phyloP scores from a whole-genome alignment of 2,888 invertebrate species.

The Eumacrocentrus americanus region DNA sequence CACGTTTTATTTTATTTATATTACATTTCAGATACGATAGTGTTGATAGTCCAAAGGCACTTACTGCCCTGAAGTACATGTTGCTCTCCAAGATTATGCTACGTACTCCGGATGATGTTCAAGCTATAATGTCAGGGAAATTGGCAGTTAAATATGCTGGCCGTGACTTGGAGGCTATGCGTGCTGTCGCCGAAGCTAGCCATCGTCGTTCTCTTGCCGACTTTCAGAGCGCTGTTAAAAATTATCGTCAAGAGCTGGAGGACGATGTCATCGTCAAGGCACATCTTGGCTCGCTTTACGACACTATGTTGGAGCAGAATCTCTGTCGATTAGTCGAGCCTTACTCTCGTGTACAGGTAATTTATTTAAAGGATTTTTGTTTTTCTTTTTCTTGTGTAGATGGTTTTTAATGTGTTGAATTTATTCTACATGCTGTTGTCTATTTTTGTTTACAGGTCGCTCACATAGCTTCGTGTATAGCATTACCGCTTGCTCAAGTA shows the following conservation, averaged over 20 bases:
- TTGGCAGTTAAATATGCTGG: constrained; percentile 96
- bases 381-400: neutral
- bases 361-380: constrained; percentile 19
- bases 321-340: constrained; percentile 98
- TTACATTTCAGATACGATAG: constrained; percentile 74
- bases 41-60: constrained; percentile 87
- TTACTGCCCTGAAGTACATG: constrained; percentile 99
- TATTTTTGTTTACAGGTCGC: too few relatives aligned
- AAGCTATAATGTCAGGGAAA: constrained; percentile 94
- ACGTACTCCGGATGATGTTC: constrained; percentile 95
- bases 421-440: too few relatives aligned
- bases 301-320: constrained; percentile 99
- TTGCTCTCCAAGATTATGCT: constrained; percentile 98
- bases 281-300: constrained; percentile 95
- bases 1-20: too few relatives aligned
- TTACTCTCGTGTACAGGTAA: constrained; percentile 90
- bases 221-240: constrained; percentile 88
- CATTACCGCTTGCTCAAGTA: constrained; percentile 87
- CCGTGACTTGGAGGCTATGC: constrained; percentile 96
- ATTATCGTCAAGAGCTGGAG: constrained; percentile 86
- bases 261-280: constrained; percentile 97
- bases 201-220: constrained; percentile 96
- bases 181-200: constrained; percentile 93
- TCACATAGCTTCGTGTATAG: constrained; percentile 90
- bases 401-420: too few relatives aligned